Evolutionary conservation across 1,140 invertebrate species (phyloP).

Genomic region (Hycleus cichorii): DNA sequence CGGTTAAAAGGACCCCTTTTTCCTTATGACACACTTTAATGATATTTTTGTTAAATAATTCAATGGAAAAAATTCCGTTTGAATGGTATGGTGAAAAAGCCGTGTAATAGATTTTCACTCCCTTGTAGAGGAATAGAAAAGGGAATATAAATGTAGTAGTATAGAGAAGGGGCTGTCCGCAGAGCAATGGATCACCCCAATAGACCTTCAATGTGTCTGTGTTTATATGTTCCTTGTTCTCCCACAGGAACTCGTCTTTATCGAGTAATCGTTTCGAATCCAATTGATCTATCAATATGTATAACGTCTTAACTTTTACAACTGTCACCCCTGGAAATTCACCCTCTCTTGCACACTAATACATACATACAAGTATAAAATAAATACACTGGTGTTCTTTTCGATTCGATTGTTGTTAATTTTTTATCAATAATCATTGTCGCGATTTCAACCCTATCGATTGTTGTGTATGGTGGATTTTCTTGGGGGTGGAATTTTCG

Average conservation of each 20-base stretch:
- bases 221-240: background rate
- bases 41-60: too few relatives aligned
- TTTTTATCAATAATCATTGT: background rate
- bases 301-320: constrained; percentile 39
- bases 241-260: constrained; percentile 33
- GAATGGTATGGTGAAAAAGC: background rate
- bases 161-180: constrained; percentile 9
- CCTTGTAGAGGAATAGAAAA: constrained; percentile 3
- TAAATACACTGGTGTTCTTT: constrained; percentile 2
- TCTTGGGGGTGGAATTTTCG: background rate
- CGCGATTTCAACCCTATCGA: background rate
- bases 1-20: too few relatives aligned
- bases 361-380: background rate
- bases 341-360: background rate
- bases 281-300: constrained; percentile 43
- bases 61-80: too few relatives aligned
- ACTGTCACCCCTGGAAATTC: constrained; percentile 13
- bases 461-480: background rate
- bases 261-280: constrained; percentile 41
- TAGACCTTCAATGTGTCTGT: constrained; percentile 10
- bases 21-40: too few relatives aligned
- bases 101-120: constrained; percentile 29
- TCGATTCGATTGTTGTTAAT: constrained; percentile 10
- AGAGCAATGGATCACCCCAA: constrained; percentile 26
- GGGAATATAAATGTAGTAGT: constrained; percentile 22